phyloP scores from a whole-genome alignment of 2,888 invertebrate species.

The Leptopterna dolabrata region DNA sequence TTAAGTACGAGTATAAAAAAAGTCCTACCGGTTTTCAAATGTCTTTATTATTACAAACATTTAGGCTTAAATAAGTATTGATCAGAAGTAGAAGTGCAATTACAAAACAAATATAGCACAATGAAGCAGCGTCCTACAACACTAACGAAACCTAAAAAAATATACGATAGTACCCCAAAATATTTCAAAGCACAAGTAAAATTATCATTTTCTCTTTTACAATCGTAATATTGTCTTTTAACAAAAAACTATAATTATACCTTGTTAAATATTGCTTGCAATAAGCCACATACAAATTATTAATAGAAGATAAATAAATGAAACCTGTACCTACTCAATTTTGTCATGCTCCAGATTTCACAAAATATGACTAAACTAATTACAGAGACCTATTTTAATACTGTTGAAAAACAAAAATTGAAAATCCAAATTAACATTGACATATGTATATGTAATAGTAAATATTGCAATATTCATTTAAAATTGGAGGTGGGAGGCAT shows the following conservation, averaged over 20 bases:
- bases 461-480: neutral
- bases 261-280: neutral
- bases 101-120: neutral
- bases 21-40: neutral
- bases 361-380: neutral
- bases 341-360: neutral
- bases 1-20: too few species aligned
- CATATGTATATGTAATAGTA: neutral
- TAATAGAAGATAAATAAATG: neutral
- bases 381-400: neutral
- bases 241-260: neutral
- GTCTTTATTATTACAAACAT: neutral
- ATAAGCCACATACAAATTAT: neutral
- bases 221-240: neutral
- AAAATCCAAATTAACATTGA: neutral
- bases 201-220: neutral
- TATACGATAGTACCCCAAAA: neutral
- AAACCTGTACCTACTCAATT: neutral
- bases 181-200: neutral
- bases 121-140: neutral
- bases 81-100: neutral
- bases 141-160: neutral
- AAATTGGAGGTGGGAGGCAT: too few species aligned
- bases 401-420: neutral
- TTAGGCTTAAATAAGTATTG: neutral